Evolutionary conservation across 1,140 invertebrate genomes (phyloP), one percentile per base, ranked within the genome.

Genomic region (Drosophila ambigua): DNA sequence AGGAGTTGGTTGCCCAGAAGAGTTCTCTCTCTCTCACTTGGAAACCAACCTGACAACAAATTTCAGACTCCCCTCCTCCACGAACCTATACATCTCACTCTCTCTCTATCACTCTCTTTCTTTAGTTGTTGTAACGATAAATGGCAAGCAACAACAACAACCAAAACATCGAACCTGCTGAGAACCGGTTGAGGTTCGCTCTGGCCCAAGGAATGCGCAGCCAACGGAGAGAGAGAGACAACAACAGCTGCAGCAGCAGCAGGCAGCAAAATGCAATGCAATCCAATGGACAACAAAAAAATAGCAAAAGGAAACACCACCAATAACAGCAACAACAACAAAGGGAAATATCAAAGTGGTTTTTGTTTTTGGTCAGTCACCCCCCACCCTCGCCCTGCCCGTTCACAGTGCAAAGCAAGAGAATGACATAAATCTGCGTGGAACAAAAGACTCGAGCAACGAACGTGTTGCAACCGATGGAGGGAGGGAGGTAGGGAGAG

Each of bases 391-490:
- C 4, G 0, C 8, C 20, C 43, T 1, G 2, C 2, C 4, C 15
- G 7, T 13, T n/a, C 28, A 8, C 23, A 8, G 8, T 11, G 43
- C 57, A 39, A 39, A 44, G 5, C 31, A 31, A 15, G 50, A 45
- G 72, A 87, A 85, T 87, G 83, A 87, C 82, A 87, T 78, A 85
- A 85, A 87, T 85, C 82, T 85, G 82, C 77, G 74, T 85, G 77
- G 82, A 85, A 87, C 82, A 87, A 87, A 87, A 87, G 83, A 87
- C 82, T 87, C 62, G 87, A 65, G 83, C 82, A 75, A 87, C 83
- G 75, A 87, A 87, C 82, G 78, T 72, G 61, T 67, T 81, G 72
- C 81, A 74, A 75, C 60, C 11, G 11, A 28, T 3, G 23, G 3
- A 4, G 2, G 23, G 23, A 3, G 31, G 31, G 31, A 0, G 31